These are phyloP conservation scores for Equus quagga DNA, from an alignment of 2,113 vertebrate genomes.

Conservation along the genomic window DNA sequence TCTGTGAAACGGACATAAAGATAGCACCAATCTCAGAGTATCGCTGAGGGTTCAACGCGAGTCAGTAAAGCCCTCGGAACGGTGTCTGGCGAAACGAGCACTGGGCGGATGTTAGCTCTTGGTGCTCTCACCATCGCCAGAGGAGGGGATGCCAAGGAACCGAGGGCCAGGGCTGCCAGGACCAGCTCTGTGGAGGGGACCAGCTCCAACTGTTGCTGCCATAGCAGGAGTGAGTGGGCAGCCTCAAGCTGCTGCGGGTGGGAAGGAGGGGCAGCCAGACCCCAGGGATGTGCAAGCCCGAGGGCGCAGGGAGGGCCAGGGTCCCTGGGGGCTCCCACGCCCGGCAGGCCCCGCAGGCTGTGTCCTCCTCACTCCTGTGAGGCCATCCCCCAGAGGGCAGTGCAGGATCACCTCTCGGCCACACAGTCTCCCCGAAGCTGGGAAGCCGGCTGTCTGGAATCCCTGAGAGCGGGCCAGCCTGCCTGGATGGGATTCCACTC, in stretches of 20 bases:
- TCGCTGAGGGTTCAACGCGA: background rate
- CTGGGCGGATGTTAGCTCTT: background rate
- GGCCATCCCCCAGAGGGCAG: constrained; percentile 74
- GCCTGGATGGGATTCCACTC: rapidly evolving
- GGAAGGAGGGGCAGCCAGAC: background rate
- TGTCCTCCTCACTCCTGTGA: background rate
- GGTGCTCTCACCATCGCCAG: background rate
- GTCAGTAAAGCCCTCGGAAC: too few species aligned
- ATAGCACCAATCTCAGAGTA: rapidly evolving
- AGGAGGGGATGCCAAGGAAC: too few species aligned
- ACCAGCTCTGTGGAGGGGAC: background rate
- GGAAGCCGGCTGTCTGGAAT: background rate
- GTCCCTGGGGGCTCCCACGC: background rate
- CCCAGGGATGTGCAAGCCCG: too few species aligned
- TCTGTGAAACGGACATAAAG: rapidly evolving
- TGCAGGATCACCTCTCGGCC: background rate
- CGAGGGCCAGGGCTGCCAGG: background rate
- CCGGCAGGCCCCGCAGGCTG: background rate
- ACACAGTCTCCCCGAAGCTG: background rate
- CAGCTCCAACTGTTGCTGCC: rapidly evolving
- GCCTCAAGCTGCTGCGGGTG: rapidly evolving
- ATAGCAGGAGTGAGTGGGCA: rapidly evolving
- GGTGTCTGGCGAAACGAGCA: rapidly evolving
- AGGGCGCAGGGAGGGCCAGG: rapidly evolving
- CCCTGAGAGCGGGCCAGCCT: background rate